phyloP scores from a whole-genome alignment of 2,888 invertebrate species.

The Drosophila siamana region DNA sequence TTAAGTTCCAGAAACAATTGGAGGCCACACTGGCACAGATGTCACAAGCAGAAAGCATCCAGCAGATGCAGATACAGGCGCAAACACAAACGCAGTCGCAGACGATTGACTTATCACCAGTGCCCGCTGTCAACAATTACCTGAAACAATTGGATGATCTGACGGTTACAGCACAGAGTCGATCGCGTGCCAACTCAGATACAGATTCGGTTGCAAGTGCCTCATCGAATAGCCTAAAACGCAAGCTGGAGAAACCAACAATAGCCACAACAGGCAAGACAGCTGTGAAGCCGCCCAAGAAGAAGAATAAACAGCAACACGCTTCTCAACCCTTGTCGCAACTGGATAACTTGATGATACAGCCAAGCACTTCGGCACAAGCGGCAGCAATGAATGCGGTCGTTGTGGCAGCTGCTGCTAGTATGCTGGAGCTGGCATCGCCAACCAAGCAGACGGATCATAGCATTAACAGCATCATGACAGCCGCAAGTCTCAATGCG shows the following conservation, averaged over 20 bases:
- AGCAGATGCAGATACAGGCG: not conserved
- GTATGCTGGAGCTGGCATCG: conserved; percentile 70
- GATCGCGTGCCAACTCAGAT: conserved; percentile 71
- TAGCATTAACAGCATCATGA: conserved; percentile 82
- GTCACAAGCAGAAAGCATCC: conserved; percentile 23
- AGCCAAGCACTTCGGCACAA: conserved; percentile 65
- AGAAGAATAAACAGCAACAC: conserved; percentile 44
- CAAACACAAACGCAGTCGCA: not conserved
- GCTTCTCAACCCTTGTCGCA: conserved; percentile 32
- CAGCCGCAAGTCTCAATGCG: conserved; percentile 41
- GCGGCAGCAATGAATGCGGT: conserved; percentile 58
- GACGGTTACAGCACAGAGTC: conserved; percentile 34
- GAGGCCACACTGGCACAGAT: conserved; percentile 49
- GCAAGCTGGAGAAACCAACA: conserved; percentile 35
- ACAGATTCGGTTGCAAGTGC: conserved; percentile 72
- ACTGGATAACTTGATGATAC: conserved; percentile 47
- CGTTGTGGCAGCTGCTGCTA: conserved; percentile 46
- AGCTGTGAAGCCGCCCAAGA: conserved; percentile 43
- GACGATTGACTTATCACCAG: conserved; percentile 29
- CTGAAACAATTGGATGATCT: conserved; percentile 67
- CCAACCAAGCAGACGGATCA: conserved; percentile 82
- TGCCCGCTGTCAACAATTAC: conserved; percentile 42
- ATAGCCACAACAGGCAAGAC: conserved; percentile 15
- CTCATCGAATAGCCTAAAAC: conserved; percentile 63
- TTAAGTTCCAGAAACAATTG: conserved; percentile 54